Base-by-base conservation (phyloP, 1,140 invertebrate genomes). In the Orius laevigatus region DNA sequence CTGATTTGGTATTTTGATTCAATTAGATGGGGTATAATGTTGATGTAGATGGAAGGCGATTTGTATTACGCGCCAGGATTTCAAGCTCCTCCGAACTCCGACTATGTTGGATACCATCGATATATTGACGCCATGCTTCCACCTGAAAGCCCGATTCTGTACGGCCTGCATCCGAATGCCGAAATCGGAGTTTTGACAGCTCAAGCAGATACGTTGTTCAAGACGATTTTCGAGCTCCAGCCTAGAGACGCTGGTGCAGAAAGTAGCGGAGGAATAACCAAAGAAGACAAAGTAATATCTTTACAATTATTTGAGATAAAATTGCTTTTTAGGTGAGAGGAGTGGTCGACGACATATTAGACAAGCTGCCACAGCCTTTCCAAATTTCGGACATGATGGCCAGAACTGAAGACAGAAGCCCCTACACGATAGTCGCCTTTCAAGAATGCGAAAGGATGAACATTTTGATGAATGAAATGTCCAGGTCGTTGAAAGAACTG, bases 361-460 rank as follows among this genome's bases (percentile, higher is more conserved):
- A 94, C 57, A 86, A 88, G 66, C 68, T 94, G 3, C 88, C 90
- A 0, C 84, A 92, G 42, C 76, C 79, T 41, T 97, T 93, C 63
- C 86, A 86, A 60, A 78, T 95, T 54, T 56, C 65, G 10, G 91
- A 96, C 59, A 72, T 96, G 46, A 83, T 86, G 73, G 73, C 70
- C 2, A 85, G 85, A 65, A 80, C 82, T 2, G 90, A 94, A 66
- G 89, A 95, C 55, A 70, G 81, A 55, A 92, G 86, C 2, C 91
- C 91, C 0, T 96, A 79, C 58, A 80, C 88, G 0, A 88, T 93
- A 12, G 91, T 95, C 0, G 86, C 86, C 3, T 80, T 95, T 55
- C 91, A 96, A 69, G 92, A 96, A 68, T 93, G 89, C 62, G 91
- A 95, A 63, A 70, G 89, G 41, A 94, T 96, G 88, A 97, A 95